Conservation (phyloP, 2,113 vertebrate genomes). For the Anguilla rostrata region DNA sequence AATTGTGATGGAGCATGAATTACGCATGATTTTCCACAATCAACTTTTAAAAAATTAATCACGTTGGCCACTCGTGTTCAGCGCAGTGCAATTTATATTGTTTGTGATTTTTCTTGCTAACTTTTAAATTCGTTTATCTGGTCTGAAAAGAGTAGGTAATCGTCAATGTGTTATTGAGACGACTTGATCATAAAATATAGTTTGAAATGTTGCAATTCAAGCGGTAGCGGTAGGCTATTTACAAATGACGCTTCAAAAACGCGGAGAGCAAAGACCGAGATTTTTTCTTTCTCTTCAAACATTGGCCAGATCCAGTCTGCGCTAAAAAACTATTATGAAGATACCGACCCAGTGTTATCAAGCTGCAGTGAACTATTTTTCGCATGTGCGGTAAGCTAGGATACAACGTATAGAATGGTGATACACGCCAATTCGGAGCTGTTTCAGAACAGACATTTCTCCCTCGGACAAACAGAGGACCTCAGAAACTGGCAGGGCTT, state of each 20-base stretch:
- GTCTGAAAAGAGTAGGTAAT: too few species aligned
- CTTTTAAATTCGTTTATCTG: not conserved
- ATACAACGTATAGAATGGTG: not conserved
- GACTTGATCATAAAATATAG: too few species aligned
- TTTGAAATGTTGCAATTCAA: not conserved
- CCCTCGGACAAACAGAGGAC: not conserved
- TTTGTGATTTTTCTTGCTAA: not conserved
- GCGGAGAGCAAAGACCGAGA: not conserved
- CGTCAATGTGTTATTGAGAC: too few species aligned
- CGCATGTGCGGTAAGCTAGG: not conserved
- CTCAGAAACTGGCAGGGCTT: not conserved
- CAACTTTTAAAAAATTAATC: not conserved
- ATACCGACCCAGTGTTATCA: not conserved
- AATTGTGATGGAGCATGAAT: not conserved
- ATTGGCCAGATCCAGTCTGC: not conserved
- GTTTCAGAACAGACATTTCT: not conserved
- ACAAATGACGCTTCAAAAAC: not conserved
- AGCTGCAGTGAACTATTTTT: not conserved
- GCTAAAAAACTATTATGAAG: not conserved
- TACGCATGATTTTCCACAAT: not conserved
- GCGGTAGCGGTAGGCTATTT: not conserved
- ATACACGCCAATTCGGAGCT: constrained; percentile 1
- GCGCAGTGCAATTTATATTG: not conserved
- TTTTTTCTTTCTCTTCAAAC: not conserved
- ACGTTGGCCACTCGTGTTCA: not conserved